Percentiles rank a stretch among this genome's conserved stretches.
Evolutionary conservation across 2,797 vertebrate genomes (phyloP).

Genomic region (Acanthurus lineatus): DNA sequence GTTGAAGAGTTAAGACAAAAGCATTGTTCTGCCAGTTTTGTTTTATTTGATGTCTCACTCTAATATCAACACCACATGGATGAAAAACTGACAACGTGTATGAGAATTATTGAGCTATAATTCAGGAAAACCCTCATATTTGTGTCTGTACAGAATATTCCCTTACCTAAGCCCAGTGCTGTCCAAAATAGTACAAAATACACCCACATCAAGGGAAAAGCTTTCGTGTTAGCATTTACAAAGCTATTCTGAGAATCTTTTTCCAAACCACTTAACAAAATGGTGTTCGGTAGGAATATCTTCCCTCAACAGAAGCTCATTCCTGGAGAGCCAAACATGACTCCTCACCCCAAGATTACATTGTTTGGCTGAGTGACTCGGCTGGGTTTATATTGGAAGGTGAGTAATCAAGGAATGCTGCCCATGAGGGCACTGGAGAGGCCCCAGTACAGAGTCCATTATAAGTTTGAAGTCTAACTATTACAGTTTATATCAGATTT

Average conservation of each 20-base stretch:
- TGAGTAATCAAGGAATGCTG: slow-evolving; percentile 67
- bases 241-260: slow-evolving; percentile 66
- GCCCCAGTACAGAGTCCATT: slow-evolving; percentile 17
- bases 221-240: slow-evolving; percentile 66
- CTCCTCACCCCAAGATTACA: slow-evolving; percentile 62
- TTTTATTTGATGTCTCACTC: slow-evolving; percentile 51
- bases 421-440: slow-evolving; percentile 44
- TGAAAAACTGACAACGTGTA: slow-evolving; percentile 40
- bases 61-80: slow-evolving; percentile 39
- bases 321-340: slow-evolving; percentile 74
- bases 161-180: slow-evolving; percentile 54
- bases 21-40: slow-evolving; percentile 25
- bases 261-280: slow-evolving; percentile 66
- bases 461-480: slow-evolving; percentile 31
- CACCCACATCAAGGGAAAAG: slow-evolving; percentile 65
- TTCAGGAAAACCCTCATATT: slow-evolving; percentile 63
- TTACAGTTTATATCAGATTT: slow-evolving; percentile 59
- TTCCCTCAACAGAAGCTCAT: slow-evolving; percentile 69
- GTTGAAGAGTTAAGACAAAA: slow-evolving; percentile 8
- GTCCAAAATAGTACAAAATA: slow-evolving; percentile 58
- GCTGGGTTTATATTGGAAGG: slow-evolving; percentile 59
- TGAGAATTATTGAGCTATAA: slow-evolving; percentile 58
- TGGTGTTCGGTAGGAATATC: slow-evolving; percentile 64
- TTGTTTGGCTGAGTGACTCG: slow-evolving; percentile 59
- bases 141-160: slow-evolving; percentile 70